A percentile compares a stretch with the other conserved stretches of the same genome.
Conservation (phyloP, 2,888 invertebrate species). For the Heliconius ethilla region DNA sequence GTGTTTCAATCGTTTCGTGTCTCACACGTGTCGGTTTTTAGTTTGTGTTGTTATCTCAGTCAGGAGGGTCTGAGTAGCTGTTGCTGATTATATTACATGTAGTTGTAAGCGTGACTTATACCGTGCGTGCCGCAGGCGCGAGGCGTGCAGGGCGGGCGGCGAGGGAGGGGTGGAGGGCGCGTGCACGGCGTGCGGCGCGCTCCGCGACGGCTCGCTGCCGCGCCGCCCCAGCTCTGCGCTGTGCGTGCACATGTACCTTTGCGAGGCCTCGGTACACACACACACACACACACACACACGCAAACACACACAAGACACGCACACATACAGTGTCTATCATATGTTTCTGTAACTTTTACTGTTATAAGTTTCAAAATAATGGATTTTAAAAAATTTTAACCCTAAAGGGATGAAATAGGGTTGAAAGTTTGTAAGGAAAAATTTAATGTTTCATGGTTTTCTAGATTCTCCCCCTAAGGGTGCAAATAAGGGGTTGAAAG, state of each 20-base stretch:
- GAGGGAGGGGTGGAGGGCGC: constrained; percentile 52
- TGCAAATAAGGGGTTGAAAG: no score
- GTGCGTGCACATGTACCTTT: constrained; percentile 47
- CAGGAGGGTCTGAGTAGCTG: constrained; percentile 29
- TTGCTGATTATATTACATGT: no score
- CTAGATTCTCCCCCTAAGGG: no score
- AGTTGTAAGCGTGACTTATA: no score
- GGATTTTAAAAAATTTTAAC: no score
- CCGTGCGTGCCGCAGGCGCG: constrained; percentile 43
- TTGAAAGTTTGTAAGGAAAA: no score
- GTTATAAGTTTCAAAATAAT: no score
- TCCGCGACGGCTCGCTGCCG: constrained; percentile 58
- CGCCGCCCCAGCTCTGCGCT: constrained; percentile 66
- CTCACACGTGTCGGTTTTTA: not conserved
- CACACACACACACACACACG: constrained; percentile 22
- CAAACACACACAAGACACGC: constrained; percentile 18
- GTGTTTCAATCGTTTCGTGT: not conserved
- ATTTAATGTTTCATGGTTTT: no score
- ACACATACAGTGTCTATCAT: not conserved
- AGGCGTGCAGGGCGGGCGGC: constrained; percentile 39
- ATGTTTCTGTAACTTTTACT: no score
- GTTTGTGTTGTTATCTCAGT: constrained; percentile 20
- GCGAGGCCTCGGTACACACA: constrained; percentile 18
- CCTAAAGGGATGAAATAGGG: no score
- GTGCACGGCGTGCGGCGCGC: constrained; percentile 59